Percentiles rank a stretch among this genome's conserved stretches.
phyloP scores from a whole-genome alignment of 2,797 vertebrate genomes.

The Cuniculus paca region DNA sequence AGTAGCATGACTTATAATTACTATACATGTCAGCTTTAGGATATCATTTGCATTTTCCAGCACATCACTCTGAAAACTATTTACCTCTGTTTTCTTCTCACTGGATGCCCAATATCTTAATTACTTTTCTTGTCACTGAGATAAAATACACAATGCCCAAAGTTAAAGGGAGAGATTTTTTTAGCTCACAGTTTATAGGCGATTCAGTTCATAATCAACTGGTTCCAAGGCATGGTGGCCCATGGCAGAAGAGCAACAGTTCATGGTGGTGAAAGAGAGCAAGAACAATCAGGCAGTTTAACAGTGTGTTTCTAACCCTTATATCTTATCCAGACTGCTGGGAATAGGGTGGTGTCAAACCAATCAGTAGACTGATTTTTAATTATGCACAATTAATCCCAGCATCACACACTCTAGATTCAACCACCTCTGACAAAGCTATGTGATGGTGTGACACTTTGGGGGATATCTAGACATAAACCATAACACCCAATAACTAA shows the following conservation, averaged over 20 bases:
- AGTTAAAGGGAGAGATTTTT: neutral
- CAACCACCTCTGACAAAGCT: neutral
- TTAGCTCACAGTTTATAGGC: neutral
- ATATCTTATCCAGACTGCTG: neutral
- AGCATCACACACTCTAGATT: neutral
- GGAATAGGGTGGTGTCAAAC: neutral
- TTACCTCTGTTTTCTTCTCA: constrained; percentile 27
- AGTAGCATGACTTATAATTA: constrained; percentile 40
- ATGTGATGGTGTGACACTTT: neutral
- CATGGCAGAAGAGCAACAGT: neutral
- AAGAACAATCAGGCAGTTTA: neutral
- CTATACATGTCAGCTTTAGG: neutral
- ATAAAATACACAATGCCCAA: neutral
- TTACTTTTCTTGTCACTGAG: neutral
- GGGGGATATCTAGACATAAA: neutral
- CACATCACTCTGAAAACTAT: constrained; percentile 19
- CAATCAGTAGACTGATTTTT: neutral
- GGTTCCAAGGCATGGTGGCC: neutral
- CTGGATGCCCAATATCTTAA: neutral
- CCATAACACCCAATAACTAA: neutral
- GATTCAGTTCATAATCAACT: neutral
- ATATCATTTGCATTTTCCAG: constrained; percentile 51
- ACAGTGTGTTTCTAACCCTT: neutral
- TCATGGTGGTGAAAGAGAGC: neutral
- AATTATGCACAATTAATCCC: neutral